Evolutionary conservation across 2,888 invertebrate species (phyloP).

Genomic region (Allacma fusca): DNA sequence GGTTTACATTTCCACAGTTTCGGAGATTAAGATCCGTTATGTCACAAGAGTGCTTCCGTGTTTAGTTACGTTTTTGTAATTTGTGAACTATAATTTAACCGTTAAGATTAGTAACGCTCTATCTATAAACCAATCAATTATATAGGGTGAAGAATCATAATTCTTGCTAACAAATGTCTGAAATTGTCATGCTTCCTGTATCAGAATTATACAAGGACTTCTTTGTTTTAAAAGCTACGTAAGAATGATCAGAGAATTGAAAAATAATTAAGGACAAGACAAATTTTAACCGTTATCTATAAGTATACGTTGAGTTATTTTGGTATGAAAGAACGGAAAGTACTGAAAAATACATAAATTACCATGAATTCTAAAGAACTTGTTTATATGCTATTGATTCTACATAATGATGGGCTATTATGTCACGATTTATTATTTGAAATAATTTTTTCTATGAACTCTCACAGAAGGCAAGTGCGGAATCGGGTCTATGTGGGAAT

Average conservation of each 20-base stretch:
- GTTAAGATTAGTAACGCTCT: no score
- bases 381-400: not conserved
- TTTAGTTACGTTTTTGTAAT: no score
- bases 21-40: no score
- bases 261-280: not conserved
- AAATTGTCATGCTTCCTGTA: not conserved
- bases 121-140: no score
- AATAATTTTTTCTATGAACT: slow-evolving; percentile 14
- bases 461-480: slow-evolving; percentile 62
- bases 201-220: not conserved
- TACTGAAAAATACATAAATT: not conserved
- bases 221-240: not conserved
- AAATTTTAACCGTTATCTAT: slow-evolving; percentile 2
- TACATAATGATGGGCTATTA: not conserved
- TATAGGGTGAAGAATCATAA: no score
- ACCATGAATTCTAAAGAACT: not conserved
- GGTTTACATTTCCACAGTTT: no score
- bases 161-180: no score
- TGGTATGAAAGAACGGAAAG: slow-evolving; percentile 4
- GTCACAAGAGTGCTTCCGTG: no score
- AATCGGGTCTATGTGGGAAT: slow-evolving; percentile 68
- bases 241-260: not conserved
- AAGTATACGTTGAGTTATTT: not conserved
- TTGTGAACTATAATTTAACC: no score
- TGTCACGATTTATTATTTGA: not conserved